Percentiles rank a stretch among this genome's conserved stretches.
Evolutionary conservation across 37 sponge, comb jelly and placozoan genomes (phyloP).

Genomic region (Ianthella basta): DNA sequence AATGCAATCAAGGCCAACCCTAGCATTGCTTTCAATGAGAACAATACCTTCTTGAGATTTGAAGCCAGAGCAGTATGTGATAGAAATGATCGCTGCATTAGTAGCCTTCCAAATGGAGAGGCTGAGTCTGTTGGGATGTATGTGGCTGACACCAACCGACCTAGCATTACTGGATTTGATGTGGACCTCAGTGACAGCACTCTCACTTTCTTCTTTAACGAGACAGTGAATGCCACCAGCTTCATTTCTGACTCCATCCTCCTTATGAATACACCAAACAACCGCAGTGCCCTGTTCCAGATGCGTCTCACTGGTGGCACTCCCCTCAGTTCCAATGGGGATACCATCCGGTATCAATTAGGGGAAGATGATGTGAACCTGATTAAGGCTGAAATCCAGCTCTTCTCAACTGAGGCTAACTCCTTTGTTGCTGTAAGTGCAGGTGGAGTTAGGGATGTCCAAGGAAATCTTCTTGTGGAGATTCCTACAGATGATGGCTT

Average conservation of each 20-base stretch:
- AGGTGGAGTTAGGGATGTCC: constrained; percentile 65
- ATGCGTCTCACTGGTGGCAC: constrained; percentile 67
- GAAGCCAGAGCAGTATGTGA: constrained; percentile 62
- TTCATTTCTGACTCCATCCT: constrained; percentile 58
- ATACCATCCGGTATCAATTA: constrained; percentile 47
- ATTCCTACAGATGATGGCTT: constrained; percentile 63
- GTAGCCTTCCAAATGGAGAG: constrained; percentile 61
- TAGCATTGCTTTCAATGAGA: constrained; percentile 56
- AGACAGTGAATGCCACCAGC: constrained; percentile 70
- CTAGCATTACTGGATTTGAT: constrained; percentile 54
- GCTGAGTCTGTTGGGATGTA: constrained; percentile 42
- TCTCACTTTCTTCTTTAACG: constrained; percentile 75
- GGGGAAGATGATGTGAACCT: constrained; percentile 70
- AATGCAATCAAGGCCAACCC: constrained; percentile 79
- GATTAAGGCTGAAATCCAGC: constrained; percentile 76
- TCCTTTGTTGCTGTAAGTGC: constrained; percentile 71
- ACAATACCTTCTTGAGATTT: constrained; percentile 70
- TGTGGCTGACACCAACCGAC: constrained; percentile 61
- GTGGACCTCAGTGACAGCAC: constrained; percentile 65
- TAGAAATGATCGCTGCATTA: constrained; percentile 46
- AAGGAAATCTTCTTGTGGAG: constrained; percentile 64
- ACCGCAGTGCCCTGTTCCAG: constrained; percentile 52
- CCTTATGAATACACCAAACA: constrained; percentile 82
- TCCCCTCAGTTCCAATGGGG: constrained; percentile 42
- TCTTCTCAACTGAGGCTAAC: constrained; percentile 79